A percentile compares a stretch with the other conserved stretches of the same genome.
These are phyloP conservation scores for Stichopus horrens DNA, from an alignment of 53 echinoderm and acorn worm genomes.

Conservation along the genomic window DNA sequence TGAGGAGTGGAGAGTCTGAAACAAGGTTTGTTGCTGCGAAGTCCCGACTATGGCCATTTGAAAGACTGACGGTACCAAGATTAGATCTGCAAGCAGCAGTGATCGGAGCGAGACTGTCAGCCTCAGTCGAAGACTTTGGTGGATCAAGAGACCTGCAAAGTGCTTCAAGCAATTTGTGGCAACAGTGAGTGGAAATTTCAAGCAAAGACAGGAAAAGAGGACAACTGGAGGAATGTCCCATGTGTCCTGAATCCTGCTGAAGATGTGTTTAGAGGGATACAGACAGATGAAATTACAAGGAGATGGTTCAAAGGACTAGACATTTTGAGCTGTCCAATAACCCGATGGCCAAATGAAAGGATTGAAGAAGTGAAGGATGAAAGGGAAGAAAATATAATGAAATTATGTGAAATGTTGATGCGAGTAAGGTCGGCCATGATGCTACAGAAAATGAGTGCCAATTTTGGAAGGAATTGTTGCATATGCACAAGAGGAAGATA, in stretches of 20 bases:
- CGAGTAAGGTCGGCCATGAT: not conserved
- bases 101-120: slow-evolving; percentile 29
- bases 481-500: slow-evolving; percentile 8
- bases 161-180: slow-evolving; percentile 47
- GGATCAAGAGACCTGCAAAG: slow-evolving; percentile 38
- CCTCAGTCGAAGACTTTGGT: slow-evolving; percentile 8
- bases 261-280: slow-evolving; percentile 48
- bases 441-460: slow-evolving; percentile 9
- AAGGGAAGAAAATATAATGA: slow-evolving; percentile 10
- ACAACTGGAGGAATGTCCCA: slow-evolving; percentile 27
- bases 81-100: slow-evolving; percentile 60
- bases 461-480: slow-evolving; percentile 28
- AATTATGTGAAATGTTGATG: slow-evolving; percentile 38
- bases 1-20: slow-evolving; percentile 38
- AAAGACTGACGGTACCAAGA: slow-evolving; percentile 46
- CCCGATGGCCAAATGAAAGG: slow-evolving; percentile 47
- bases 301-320: slow-evolving; percentile 21
- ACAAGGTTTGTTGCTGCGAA: slow-evolving; percentile 54
- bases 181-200: slow-evolving; percentile 49
- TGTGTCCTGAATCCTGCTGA: slow-evolving; percentile 53
- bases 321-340: not conserved
- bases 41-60: slow-evolving; percentile 53
- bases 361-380: slow-evolving; percentile 5
- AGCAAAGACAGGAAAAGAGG: not conserved
- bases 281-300: not conserved